phyloP scores from a whole-genome alignment of 2,888 invertebrate genomes.

The Latheticus oryzae region DNA sequence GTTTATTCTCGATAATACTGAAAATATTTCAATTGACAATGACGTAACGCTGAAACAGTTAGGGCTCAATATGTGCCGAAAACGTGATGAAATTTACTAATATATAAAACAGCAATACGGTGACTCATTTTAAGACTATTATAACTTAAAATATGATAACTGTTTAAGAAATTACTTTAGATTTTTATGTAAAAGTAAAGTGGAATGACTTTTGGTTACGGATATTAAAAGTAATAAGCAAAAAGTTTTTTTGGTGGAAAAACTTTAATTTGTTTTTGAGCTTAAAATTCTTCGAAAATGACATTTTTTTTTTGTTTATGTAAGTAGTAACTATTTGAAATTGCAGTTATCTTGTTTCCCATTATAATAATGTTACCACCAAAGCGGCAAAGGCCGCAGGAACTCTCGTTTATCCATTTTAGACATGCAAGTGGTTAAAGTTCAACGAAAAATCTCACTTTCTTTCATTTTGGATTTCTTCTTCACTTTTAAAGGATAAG shows the following conservation, averaged over 20 bases:
- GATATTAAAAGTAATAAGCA: too few relatives aligned
- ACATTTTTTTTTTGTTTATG: too few relatives aligned
- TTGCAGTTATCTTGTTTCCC: slow-evolving; percentile 9
- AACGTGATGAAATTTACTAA: slow-evolving; percentile 26
- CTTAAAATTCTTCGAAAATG: too few relatives aligned
- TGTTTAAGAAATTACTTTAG: slow-evolving; percentile 11
- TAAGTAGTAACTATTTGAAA: too few relatives aligned
- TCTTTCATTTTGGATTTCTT: too few relatives aligned
- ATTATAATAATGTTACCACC: slow-evolving; percentile 21
- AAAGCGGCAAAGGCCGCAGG: slow-evolving; percentile 15
- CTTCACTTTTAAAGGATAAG: too few relatives aligned
- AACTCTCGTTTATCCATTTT: slow-evolving; percentile 4
- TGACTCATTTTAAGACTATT: slow-evolving; percentile 13
- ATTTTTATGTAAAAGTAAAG: slow-evolving; percentile 18
- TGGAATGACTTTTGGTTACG: too few relatives aligned
- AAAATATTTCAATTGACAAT: too few relatives aligned
- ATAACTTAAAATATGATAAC: slow-evolving; percentile 13
- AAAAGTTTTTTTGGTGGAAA: slow-evolving; percentile 3
- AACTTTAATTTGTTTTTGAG: too few relatives aligned
- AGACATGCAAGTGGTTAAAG: slow-evolving; percentile 5
- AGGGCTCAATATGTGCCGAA: slow-evolving; percentile 9
- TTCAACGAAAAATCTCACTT: too few relatives aligned
- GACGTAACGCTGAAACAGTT: slow-evolving; percentile 6
- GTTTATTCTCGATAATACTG: too few relatives aligned
- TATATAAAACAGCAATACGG: too few relatives aligned